Evolutionary conservation across 2,888 invertebrate genomes (phyloP).

Genomic region (Diarsia rubi): DNA sequence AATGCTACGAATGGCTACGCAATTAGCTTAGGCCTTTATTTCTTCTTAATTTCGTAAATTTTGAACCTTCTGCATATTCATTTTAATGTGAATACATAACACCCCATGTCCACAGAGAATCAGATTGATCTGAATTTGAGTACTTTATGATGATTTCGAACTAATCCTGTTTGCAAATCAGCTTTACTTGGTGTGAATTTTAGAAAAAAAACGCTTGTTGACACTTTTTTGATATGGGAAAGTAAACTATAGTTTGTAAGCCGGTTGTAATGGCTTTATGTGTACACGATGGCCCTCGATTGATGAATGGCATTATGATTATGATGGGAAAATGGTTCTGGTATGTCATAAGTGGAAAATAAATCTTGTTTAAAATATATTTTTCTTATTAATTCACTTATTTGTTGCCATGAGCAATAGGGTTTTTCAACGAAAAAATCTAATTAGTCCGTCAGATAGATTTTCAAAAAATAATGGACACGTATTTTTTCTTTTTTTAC

Average conservation of each 20-base stretch:
- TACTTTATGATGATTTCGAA: conserved; percentile 73
- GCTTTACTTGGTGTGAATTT: conserved; percentile 63
- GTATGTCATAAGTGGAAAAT: neutral
- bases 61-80: conserved; percentile 27
- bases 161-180: conserved; percentile 70
- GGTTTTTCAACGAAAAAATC: too few species aligned
- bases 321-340: neutral
- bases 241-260: conserved; percentile 40
- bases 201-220: conserved; percentile 45
- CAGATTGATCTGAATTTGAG: conserved; percentile 79
- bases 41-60: neutral
- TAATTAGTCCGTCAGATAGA: too few species aligned
- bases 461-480: too few species aligned
- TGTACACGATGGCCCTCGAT: conserved; percentile 8
- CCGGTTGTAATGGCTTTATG: conserved; percentile 23
- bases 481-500: too few species aligned
- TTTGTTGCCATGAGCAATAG: neutral
- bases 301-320: neutral
- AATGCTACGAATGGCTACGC: conserved; percentile 9
- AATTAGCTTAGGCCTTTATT: neutral
- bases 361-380: neutral
- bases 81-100: neutral
- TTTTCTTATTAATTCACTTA: neutral
- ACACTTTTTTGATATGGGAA: conserved; percentile 56
- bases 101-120: conserved; percentile 40